Evolutionary conservation across 2,797 vertebrate species (phyloP).

Genomic region (Borostomias antarcticus): DNA sequence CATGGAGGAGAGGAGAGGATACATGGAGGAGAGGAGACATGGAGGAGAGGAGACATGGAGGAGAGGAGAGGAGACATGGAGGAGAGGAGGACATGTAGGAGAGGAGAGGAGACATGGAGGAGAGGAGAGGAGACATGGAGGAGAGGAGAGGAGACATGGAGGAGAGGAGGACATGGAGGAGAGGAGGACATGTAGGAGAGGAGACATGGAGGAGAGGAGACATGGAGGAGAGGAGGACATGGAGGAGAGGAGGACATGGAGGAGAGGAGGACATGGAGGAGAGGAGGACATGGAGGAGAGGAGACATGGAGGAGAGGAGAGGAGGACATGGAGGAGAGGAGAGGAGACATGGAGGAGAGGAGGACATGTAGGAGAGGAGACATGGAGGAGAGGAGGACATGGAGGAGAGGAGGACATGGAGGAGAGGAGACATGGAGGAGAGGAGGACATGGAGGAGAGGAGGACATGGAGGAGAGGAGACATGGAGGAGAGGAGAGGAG

Average conservation of each 20-base stretch:
- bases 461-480: neutral
- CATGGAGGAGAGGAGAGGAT: neutral
- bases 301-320: too few species aligned
- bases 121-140: constrained; percentile 4
- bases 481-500: too few species aligned
- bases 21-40: too few species aligned
- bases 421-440: neutral
- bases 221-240: neutral
- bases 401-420: neutral
- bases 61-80: too few species aligned
- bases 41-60: too few species aligned
- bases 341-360: neutral
- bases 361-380: too few species aligned
- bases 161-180: too few species aligned
- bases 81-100: constrained; percentile 7
- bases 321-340: constrained; percentile 5
- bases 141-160: neutral
- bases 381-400: constrained; percentile 1
- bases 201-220: too few species aligned
- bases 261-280: too few species aligned
- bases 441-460: constrained; percentile 4
- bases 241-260: constrained; percentile 6
- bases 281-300: neutral
- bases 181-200: too few species aligned
- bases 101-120: neutral